Evolutionary conservation across 2,797 vertebrate genomes (phyloP).

Genomic region (Eleutherodactylus coqui): DNA sequence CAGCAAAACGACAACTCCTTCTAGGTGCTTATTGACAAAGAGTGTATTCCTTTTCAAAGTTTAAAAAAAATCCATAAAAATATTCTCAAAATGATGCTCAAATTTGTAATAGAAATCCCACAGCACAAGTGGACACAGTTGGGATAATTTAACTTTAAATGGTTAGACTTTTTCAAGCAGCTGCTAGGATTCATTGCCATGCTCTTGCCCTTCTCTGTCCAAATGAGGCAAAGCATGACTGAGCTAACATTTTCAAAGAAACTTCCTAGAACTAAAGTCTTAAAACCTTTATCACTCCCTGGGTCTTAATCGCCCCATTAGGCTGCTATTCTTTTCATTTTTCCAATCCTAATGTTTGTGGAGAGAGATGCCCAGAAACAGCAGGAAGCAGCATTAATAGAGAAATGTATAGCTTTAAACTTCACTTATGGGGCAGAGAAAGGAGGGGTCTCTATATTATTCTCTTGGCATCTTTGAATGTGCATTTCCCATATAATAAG

Average conservation of each 20-base stretch:
- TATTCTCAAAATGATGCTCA: background rate
- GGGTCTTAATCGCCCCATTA: constrained; percentile 71
- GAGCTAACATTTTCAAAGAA: constrained; percentile 51
- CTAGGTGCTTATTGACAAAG: too few relatives aligned
- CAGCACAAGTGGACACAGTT: constrained; percentile 16
- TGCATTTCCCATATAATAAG: constrained; percentile 84
- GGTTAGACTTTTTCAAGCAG: constrained; percentile 30
- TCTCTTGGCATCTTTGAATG: constrained; percentile 76
- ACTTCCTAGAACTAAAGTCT: constrained; percentile 41
- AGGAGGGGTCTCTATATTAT: constrained; percentile 73
- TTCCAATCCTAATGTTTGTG: constrained; percentile 74
- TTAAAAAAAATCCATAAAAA: background rate
- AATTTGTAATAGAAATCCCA: background rate
- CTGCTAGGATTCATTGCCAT: constrained; percentile 34
- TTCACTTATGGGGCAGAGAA: constrained; percentile 68
- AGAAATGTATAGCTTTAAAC: constrained; percentile 77
- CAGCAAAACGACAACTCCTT: too few relatives aligned
- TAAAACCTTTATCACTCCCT: constrained; percentile 67
- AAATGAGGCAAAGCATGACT: constrained; percentile 45
- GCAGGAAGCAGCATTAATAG: constrained; percentile 71
- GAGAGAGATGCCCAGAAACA: constrained; percentile 75
- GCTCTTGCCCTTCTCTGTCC: constrained; percentile 23
- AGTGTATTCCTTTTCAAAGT: background rate
- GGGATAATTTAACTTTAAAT: constrained; percentile 49
- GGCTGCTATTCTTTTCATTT: constrained; percentile 67